Evolutionary conservation across 2,113 vertebrate genomes (phyloP).

Genomic region (Symphodus melops): DNA sequence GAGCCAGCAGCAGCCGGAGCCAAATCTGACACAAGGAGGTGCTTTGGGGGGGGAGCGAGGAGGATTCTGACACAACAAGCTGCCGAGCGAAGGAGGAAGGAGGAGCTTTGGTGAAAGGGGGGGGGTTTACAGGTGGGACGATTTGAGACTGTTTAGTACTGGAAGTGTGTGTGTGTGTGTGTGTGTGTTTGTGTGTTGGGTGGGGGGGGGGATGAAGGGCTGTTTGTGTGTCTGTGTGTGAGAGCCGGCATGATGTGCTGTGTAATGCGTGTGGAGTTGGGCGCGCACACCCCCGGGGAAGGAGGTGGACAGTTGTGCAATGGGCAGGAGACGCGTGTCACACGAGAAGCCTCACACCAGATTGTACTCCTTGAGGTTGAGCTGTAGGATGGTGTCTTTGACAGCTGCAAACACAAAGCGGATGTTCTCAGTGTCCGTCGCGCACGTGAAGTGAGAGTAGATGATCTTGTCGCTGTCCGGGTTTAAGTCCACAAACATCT

Average conservation of each 20-base stretch:
- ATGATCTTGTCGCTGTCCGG: constrained; percentile 99
- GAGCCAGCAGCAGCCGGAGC: constrained; percentile 51
- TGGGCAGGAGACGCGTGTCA: constrained; percentile 47
- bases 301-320: constrained; percentile 78
- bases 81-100: constrained; percentile 70
- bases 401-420: constrained; percentile 98
- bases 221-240: constrained; percentile 39
- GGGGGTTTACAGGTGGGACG: constrained; percentile 33
- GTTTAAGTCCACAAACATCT: constrained; percentile 99
- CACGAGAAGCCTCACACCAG: constrained; percentile 88
- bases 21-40: constrained; percentile 52
- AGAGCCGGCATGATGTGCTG: constrained; percentile 70
- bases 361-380: constrained; percentile 99
- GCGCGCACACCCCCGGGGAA: constrained; percentile 56
- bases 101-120: constrained; percentile 70
- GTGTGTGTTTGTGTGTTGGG: constrained; percentile 36
- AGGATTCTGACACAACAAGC: constrained; percentile 72
- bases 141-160: constrained; percentile 48
- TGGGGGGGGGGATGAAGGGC: constrained; percentile 18
- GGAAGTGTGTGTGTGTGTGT: constrained; percentile 20
- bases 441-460: constrained; percentile 99
- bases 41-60: constrained; percentile 50
- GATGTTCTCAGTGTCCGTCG: constrained; percentile 99
- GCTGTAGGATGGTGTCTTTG: constrained; percentile 99
- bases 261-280: constrained; percentile 68